Percentiles rank a stretch among this genome's conserved stretches.
phyloP scores from a whole-genome alignment of 2,888 invertebrate genomes.

The Monopis laevigella region DNA sequence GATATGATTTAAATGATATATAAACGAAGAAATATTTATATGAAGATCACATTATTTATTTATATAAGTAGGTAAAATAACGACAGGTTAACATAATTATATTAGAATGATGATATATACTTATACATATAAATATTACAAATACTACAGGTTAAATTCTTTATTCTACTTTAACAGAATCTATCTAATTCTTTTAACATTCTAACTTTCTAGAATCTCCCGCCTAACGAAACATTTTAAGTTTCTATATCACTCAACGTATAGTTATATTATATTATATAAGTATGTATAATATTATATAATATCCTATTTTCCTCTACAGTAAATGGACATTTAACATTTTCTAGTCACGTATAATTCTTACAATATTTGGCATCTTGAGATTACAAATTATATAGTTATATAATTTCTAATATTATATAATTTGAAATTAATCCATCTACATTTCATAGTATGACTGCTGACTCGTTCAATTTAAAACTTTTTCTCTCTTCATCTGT shows the following conservation, averaged over 20 bases:
- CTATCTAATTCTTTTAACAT: neutral
- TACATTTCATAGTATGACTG: slow-evolving; percentile 8
- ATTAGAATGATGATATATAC: neutral
- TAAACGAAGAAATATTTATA: too few relatives aligned
- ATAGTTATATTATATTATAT: too few relatives aligned
- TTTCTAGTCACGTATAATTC: slow-evolving; percentile 35
- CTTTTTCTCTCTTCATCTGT: slow-evolving; percentile 48
- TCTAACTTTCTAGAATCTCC: neutral
- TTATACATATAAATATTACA: neutral
- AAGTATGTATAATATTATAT: too few relatives aligned
- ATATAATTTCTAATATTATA: neutral
- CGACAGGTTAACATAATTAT: neutral
- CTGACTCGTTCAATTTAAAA: slow-evolving; percentile 27
- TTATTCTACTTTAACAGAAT: slow-evolving; percentile 5
- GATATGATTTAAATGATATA: too few relatives aligned
- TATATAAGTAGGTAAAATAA: neutral
- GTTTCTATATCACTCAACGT: slow-evolving; percentile 3
- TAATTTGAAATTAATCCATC: neutral
- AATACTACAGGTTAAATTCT: slow-evolving; percentile 3
- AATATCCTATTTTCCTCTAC: slow-evolving; percentile 28
- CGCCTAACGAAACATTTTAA: neutral
- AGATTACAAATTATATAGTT: slow-evolving; percentile 24
- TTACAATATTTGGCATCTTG: slow-evolving; percentile 51
- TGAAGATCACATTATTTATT: too few relatives aligned
- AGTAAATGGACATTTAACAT: slow-evolving; percentile 63